Conservation (phyloP, 37 sponge, comb jelly and placozoan genomes). For the Theonella swinhoei region DNA sequence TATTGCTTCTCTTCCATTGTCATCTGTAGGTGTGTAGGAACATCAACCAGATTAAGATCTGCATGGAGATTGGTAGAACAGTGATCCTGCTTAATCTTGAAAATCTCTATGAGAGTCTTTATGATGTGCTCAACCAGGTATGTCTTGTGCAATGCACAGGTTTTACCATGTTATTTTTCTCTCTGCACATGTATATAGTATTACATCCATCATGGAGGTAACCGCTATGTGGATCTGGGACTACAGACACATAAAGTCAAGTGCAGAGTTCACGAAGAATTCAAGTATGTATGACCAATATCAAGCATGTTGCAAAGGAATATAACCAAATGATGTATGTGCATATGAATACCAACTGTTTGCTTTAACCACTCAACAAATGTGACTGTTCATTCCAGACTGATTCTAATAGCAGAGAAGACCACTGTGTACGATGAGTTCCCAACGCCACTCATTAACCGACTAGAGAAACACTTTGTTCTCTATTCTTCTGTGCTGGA, state of each 20-base stretch:
- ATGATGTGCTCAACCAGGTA: conserved; percentile 92
- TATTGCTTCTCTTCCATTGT: not conserved
- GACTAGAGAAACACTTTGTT: conserved; percentile 94
- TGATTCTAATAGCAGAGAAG: conserved; percentile 87
- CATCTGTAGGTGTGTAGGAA: conserved; percentile 75
- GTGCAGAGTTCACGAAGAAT: conserved; percentile 82
- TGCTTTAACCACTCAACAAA: not conserved
- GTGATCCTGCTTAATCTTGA: conserved; percentile 93
- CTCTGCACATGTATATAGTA: conserved; percentile 31
- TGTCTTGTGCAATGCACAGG: not conserved
- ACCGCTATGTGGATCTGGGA: conserved; percentile 88
- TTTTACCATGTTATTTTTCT: not conserved
- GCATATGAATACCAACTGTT: not conserved
- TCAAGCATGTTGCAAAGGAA: too few species aligned
- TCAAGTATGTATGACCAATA: conserved; percentile 55
- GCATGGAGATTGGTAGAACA: conserved; percentile 91
- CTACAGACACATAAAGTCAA: conserved; percentile 88
- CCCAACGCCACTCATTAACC: conserved; percentile 94
- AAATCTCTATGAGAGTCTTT: conserved; percentile 95
- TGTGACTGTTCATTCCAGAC: too few species aligned
- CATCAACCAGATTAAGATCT: conserved; percentile 95
- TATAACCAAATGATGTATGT: not conserved
- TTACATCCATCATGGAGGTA: conserved; percentile 57
- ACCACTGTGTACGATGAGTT: conserved; percentile 84
- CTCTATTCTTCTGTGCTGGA: conserved; percentile 69